Evolutionary conservation across 2,888 invertebrate genomes (phyloP), one percentile per base, ranked within the genome.

Genomic region (Xanthorhoe designata): DNA sequence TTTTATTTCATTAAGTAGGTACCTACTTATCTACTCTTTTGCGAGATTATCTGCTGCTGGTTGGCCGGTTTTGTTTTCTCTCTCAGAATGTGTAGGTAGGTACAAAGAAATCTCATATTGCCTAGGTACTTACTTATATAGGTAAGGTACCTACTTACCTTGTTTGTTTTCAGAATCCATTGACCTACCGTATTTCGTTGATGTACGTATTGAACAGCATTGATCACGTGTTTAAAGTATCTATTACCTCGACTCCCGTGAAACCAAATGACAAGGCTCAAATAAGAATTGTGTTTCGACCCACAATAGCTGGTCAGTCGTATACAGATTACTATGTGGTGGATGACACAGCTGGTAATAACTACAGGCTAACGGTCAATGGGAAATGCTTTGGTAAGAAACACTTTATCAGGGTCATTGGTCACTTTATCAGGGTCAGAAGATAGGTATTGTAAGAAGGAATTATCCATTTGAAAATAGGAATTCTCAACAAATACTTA

Each of bases 251-350:
- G 0, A 80, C 75, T 1, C 78, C 81, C 2, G 83, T 92, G 6
- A 76, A 83, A 18, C 83, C 91, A 0, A 77, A 80, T 7, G 82
- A 87, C 2, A 76, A 66, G 47, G 88, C 83, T 0, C 81, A 81
- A 70, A 78, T 92, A 0, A 82, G 69, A 61, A 78, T 92, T 47
- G 50, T 78, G 3, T 94, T 91, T 71, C 86, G 75, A 56, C 92
- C 94, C 0, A 85, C 83, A 54, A 78, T 87, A 13, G 78, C 87
- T 0, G 86, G 84, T 0, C 90, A 91, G 71, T 85, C 88, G 1
- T 92, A 87, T 72, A 92, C 92, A 0, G 92, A 94, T 50, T 92
- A 93, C 76, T 93, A 83, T 50, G 72, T 90, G 2, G 77, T 93
- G 51, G 91, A 90, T 47, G 90, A 92, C 65, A 86, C 86, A 0